Base-by-base conservation (phyloP, 1,140 invertebrate species). In the Oreohelix idahoensis region DNA sequence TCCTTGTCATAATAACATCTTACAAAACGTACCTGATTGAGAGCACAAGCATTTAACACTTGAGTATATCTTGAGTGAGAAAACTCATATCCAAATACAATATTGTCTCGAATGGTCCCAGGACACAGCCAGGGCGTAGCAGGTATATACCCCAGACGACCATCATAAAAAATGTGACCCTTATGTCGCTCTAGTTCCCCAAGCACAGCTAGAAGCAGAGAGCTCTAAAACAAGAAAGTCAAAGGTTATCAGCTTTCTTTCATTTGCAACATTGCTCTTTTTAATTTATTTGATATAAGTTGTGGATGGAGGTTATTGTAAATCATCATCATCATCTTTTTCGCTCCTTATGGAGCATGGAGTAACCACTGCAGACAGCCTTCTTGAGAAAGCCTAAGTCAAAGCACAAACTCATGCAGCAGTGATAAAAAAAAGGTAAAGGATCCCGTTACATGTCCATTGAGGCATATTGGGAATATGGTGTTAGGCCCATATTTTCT, bases 111-210 rank as follows among this genome's bases (percentile, higher is more conserved):
- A 39, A 99, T 95, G 0, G 96, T 96, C 45, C 96, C 96, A 70
- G 96, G 94, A 89, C 97, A 96, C 66, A 99, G 93, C 98, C 98
- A 99, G 13, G 97, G 94, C 83, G 95, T 95, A 93, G 99, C 97
- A 23, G 96, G 94, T 32, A 96, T 97, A 91, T 98, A 90, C 20
- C 79, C 84, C 32, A 88, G 26, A 17, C 79, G 81, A 20, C 87
- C 87, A 58, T 86, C 78, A 58, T 86, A 77, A 45, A 84, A 83
- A 42, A 88, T 38, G 17, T 83, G 81, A 32, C 87, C 87, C 45
- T 85, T 85, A 29, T 84, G 79, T 51, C 83, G 63, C 76, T 85
- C 86, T 23, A 88, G 53, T 76, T 88, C 87, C 4, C 86, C 86
- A 29, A 86, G 81, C 36, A 88, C 81, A 36, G 86, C 81, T 80